Base-by-base conservation (phyloP, 2,797 vertebrate species). In the Enteromius paludinosus region DNA sequence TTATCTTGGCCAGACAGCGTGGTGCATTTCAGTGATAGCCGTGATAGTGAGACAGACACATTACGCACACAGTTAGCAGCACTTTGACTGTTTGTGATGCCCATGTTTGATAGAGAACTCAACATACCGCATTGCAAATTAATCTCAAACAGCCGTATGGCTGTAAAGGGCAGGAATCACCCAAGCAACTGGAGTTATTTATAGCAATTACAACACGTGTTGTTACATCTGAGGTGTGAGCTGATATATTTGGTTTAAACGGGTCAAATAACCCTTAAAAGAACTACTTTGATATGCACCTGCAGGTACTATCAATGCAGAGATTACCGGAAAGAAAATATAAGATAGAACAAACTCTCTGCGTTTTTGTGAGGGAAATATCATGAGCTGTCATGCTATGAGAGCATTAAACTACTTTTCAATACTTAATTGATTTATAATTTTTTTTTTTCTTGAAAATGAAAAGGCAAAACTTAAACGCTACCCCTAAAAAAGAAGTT, bases 151-250 rank as follows among this genome's bases (percentile, higher is more conserved):
- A 59, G 70, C 61, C 20, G 14, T 69, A 74, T 84, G 30, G 59
- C 66, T 77, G 64, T 70, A 80, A 77, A 72, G 76, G 78, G 72
- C 72, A 79, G 18, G 30, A 81, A 73, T 84, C 47, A 38, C 73
- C 73, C 61, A 68, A 81, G 59, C 49, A 84, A 87, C 66, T 77
- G 59, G 66, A 70, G 49, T 76, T 83, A 80, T 83, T 83, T 82
- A 82, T 82, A 61, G 78, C 71, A 81, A 68, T 61, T 72, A 52
- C 25, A 61, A 35, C 49, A 68, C 15, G 30, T 72, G 56, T 35
- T 12, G 25, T 62, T 71, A 70, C 17, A 71, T 71, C 18, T 47
- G 62, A 64, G 41, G 41, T 72, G 43, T 49, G 56, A 64, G 79
- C 79, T 25, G 45, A 47, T 35, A 30, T 30, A 43, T 71, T 80